Conservation (phyloP, 2,113 vertebrate genomes). For the Anguilla japonica region DNA sequence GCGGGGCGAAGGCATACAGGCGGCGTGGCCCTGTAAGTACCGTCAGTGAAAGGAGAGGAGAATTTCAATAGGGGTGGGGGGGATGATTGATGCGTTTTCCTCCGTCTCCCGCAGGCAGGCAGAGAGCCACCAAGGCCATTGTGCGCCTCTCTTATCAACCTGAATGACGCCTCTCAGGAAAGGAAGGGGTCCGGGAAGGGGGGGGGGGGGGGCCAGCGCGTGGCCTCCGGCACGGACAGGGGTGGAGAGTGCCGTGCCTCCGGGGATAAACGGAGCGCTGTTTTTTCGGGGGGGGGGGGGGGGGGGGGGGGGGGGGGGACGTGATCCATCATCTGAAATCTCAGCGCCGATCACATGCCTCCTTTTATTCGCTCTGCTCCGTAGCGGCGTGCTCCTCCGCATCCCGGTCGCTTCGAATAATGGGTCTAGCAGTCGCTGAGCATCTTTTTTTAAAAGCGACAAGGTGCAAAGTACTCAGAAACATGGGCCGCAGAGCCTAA, state of each 20-base stretch:
- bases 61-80: not conserved
- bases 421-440: not conserved
- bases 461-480: not conserved
- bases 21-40: not conserved
- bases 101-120: not conserved
- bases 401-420: not conserved
- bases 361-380: not conserved
- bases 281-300: not conserved
- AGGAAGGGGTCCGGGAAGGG: not conserved
- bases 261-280: not conserved
- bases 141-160: conserved; percentile 1
- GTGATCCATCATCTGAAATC: not conserved
- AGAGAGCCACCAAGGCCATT: not conserved
- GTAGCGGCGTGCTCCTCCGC: not conserved
- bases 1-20: not conserved
- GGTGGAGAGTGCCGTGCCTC: not conserved
- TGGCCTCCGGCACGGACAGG: not conserved
- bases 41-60: not conserved
- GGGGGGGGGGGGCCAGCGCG: not conserved
- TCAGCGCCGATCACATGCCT: not conserved
- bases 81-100: not conserved
- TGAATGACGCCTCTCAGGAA: not conserved
- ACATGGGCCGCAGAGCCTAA: not conserved
- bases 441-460: not conserved
- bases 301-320: not conserved